Base-by-base conservation (phyloP, 2,888 invertebrate genomes). In the Seira musarum region DNA sequence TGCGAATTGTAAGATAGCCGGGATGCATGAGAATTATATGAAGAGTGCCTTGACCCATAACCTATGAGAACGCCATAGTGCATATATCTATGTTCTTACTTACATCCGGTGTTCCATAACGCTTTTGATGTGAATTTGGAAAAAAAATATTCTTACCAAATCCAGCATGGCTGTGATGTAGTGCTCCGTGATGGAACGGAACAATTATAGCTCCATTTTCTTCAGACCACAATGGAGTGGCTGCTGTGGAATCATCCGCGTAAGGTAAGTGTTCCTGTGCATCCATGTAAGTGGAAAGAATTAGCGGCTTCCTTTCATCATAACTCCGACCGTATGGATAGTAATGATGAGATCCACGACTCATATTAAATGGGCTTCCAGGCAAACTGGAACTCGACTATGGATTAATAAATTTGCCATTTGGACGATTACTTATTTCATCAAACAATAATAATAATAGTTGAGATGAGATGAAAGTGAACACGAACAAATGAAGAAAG, bases 241-340 rank as follows among this genome's bases (percentile, higher is more conserved):
- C 98, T 85, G 97, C 98, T 88, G 96, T 96, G 84, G 97, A 97
- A 90, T 98, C 98, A 89, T 98, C 98, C 79, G 97, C 98, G 89
- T 96, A 98, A 80, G 98, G 98, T 88, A 98, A 92, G 90, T 96
- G 96, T 91, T 96, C 96, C 88, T 90, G 88, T 53, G 84, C 83
- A 70, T 82, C 97, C 90, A 97, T 92, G 91, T 97, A 97, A 86
- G 97, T 97, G 88, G 96, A 96, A 87, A 97, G 92, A 85, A 98
- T 97, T 88, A 97, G 92, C 66, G 97, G 97, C 89, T 97, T 97
- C 86, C 96, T 93, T 90, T 98, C 97, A 75, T 94, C 94, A 88
- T 95, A 94, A 82, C 92, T 90, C 84, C 95, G 92, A 83, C 95
- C 95, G 89, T 95, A 96, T 87, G 95, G 92, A 25, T 65, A 21